Conservation (phyloP, 2,888 invertebrate species). For the Rhorus exstirpatorius region DNA sequence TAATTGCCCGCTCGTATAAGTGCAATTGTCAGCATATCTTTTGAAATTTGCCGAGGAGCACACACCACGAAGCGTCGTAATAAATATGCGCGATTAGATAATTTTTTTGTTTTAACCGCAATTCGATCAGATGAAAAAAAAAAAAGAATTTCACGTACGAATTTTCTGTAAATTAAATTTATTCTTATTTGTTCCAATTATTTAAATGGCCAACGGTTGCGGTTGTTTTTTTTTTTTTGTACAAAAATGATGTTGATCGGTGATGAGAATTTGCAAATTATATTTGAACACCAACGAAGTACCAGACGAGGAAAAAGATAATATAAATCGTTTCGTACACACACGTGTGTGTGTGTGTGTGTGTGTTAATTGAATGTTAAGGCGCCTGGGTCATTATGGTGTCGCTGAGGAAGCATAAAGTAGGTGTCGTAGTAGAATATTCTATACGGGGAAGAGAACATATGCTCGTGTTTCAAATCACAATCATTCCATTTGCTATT, state of each 20-base stretch:
- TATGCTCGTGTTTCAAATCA: constrained; percentile 75
- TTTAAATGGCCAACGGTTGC: too few species aligned
- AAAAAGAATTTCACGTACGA: too few species aligned
- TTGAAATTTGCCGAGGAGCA: too few species aligned
- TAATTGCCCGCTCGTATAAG: too few species aligned
- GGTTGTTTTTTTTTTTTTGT: background rate
- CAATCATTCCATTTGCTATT: constrained; percentile 85
- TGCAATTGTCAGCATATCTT: too few species aligned
- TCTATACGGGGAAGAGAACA: constrained; percentile 65
- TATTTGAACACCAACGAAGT: background rate
- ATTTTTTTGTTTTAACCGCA: too few species aligned
- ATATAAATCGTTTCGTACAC: background rate
- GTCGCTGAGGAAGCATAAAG: constrained; percentile 23
- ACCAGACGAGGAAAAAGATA: background rate
- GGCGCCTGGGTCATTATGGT: constrained; percentile 73
- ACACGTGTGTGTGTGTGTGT: background rate
- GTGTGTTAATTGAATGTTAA: constrained; percentile 66
- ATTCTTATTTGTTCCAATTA: too few species aligned
- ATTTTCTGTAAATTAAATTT: too few species aligned
- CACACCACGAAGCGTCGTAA: too few species aligned
- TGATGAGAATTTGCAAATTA: background rate
- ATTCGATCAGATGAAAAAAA: too few species aligned
- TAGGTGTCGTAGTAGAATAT: constrained; percentile 69
- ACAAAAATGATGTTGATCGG: too few species aligned
- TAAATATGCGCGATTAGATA: too few species aligned